Conservation (phyloP, 2,888 invertebrate species). For the Prenolepis imparis region DNA sequence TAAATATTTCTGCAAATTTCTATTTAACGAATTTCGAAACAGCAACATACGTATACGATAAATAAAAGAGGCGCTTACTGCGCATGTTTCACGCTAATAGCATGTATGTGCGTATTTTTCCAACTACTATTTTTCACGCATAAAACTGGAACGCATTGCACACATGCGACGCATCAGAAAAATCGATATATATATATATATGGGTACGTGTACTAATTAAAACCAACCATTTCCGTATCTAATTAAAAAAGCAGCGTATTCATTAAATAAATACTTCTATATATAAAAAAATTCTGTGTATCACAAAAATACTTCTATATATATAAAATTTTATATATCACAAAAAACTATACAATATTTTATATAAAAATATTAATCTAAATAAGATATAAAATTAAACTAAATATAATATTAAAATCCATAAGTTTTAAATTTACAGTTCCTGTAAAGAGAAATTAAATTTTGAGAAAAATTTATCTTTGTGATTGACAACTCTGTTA, state of each 20-base stretch:
- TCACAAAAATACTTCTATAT: conserved; percentile 8
- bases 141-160: not conserved
- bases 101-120: conserved; percentile 11
- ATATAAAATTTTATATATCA: not conserved
- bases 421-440: not conserved
- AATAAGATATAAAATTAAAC: not conserved
- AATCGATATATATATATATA: conserved; percentile 7
- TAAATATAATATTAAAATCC: not conserved
- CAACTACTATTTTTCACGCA: conserved; percentile 1
- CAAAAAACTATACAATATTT: not conserved
- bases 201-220: conserved; percentile 28
- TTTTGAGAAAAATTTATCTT: not conserved
- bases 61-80: conserved; percentile 14
- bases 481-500: not conserved
- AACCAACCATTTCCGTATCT: conserved; percentile 25
- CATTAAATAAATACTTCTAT: conserved; percentile 22
- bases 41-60: not conserved
- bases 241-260: conserved; percentile 16
- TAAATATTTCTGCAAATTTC: conserved; percentile 40
- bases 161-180: conserved; percentile 1
- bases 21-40: not conserved
- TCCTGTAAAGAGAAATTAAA: not conserved
- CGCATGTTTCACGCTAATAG: conserved; percentile 17
- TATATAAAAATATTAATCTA: not conserved
- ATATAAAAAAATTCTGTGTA: not conserved